Base-by-base conservation (phyloP, 2,797 vertebrate species). In the Nyctalus aviator region DNA sequence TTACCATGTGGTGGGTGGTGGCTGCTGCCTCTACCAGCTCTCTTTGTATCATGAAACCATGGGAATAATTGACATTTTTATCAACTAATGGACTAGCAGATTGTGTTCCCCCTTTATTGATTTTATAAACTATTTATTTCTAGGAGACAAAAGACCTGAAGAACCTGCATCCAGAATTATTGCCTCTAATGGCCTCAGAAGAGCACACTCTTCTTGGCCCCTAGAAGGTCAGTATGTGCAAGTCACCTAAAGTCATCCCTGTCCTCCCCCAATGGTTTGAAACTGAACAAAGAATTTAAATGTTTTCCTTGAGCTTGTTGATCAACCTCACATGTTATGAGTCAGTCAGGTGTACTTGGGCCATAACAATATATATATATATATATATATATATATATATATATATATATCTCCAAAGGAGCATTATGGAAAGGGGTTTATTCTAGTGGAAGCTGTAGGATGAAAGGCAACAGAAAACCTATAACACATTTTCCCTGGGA, bases 221-320 rank as follows among this genome's bases (percentile, higher is more conserved):
- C 96, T 96, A 91, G 96, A 96, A 97, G 97, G 97, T 97, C 96
- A 97, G 96, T 96, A 97, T 96, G 69, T 93, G 55, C 92, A 93
- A 77, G 88, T 89, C 84, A 53, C 68, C 85, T 93, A 75, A 75
- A 66, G 53, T 87, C 37, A 81, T 53, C 75, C 88, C 35, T 93
- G 1, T 93, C 64, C 85, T 94, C 8, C 25, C 25, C 21, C 71
- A 18, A 0, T 44, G 55, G 21, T 91, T 95, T 90, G 73, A 90
- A 95, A 55, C 6, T 41, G 8, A 95, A 35, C 50, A 75, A 86
- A 75, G 3, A 32, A 79, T 81, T 95, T 81, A n/a, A 92, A 35
- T 73, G 18, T 92, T 89, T 89, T 35, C 30, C 76, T 46, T 90
- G 69, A 75, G 73, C 48, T 64, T 84, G 41, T 64, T 64, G 30